Percentiles rank a stretch among this genome's conserved stretches.
These are phyloP conservation scores for Yponomeuta plumbellus DNA, from an alignment of 2,888 invertebrate species.

Conservation along the genomic window DNA sequence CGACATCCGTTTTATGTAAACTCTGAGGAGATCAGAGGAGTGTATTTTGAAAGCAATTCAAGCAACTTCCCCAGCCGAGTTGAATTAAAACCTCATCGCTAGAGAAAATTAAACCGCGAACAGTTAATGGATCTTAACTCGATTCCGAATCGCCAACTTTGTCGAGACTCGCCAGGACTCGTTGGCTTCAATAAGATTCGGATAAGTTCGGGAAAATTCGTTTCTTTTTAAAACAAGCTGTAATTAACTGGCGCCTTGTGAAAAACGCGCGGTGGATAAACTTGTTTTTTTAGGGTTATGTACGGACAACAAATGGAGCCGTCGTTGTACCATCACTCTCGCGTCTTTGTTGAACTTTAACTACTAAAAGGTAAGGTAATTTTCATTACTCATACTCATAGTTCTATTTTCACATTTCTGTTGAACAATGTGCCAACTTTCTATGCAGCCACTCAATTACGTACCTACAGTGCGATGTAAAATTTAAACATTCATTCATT, in stretches of 20 bases:
- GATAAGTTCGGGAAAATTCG: slow-evolving; percentile 56
- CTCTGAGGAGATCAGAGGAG: slow-evolving; percentile 17
- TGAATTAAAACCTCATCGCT: slow-evolving; percentile 61
- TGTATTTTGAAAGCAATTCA: slow-evolving; percentile 38
- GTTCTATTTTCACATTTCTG: too few relatives aligned
- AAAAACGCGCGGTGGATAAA: neutral
- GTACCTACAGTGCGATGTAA: too few relatives aligned
- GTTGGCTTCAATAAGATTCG: slow-evolving; percentile 61
- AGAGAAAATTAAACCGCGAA: slow-evolving; percentile 64
- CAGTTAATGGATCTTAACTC: slow-evolving; percentile 69
- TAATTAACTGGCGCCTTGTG: slow-evolving; percentile 1
- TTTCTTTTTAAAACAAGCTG: slow-evolving; percentile 43
- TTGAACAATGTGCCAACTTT: too few relatives aligned
- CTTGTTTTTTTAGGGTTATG: neutral
- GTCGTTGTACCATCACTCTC: too few relatives aligned
- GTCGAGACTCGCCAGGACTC: slow-evolving; percentile 44
- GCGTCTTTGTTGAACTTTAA: too few relatives aligned
- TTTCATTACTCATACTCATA: too few relatives aligned
- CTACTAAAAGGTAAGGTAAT: too few relatives aligned
- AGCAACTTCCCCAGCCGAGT: slow-evolving; percentile 33
- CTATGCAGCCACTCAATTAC: too few relatives aligned
- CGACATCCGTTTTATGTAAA: neutral
- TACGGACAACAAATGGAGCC: too few relatives aligned
- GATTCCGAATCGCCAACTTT: slow-evolving; percentile 65
- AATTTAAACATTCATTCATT: too few relatives aligned